Evolutionary conservation across 2,797 vertebrate genomes (phyloP).

Genomic region (Acanthurus tractus): DNA sequence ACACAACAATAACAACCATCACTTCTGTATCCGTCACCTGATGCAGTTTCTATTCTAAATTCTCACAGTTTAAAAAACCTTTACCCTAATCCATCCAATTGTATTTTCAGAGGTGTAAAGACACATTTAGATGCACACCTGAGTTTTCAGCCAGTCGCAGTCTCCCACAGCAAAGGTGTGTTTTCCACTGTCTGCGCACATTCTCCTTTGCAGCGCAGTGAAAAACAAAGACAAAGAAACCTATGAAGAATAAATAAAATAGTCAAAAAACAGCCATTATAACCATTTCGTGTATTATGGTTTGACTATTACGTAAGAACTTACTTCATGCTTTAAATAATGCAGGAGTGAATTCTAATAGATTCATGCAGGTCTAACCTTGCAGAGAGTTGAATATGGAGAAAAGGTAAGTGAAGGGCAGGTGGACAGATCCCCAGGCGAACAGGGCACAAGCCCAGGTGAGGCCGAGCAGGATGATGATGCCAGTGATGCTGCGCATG

Average conservation of each 20-base stretch:
- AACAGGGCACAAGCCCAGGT: slow-evolving; percentile 98
- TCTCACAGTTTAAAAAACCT: not conserved
- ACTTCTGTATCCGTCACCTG: too few species aligned
- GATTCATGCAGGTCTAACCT: slow-evolving; percentile 82
- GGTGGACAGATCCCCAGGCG: slow-evolving; percentile 90
- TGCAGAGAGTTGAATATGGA: slow-evolving; percentile 94
- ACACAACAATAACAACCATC: not conserved
- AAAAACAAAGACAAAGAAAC: slow-evolving; percentile 95
- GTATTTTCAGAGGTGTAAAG: too few species aligned
- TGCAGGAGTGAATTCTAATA: not conserved
- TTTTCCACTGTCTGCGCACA: slow-evolving; percentile 93
- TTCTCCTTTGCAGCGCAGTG: slow-evolving; percentile 95
- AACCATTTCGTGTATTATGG: not conserved
- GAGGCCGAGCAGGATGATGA: slow-evolving; percentile 93
- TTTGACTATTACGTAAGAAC: not conserved
- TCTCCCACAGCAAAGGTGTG: slow-evolving; percentile 92
- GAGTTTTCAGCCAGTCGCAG: slow-evolving; percentile 92
- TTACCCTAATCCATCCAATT: not conserved
- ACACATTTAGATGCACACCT: slow-evolving; percentile 78
- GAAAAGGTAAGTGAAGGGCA: slow-evolving; percentile 93
- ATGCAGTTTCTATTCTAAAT: not conserved
- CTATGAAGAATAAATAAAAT: slow-evolving; percentile 72
- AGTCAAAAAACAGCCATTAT: not conserved
- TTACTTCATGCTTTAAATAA: not conserved
- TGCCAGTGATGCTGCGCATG: slow-evolving; percentile 90